Evolutionary conservation across 2,888 invertebrate species (phyloP), one percentile per base, ranked within the genome.

Genomic region (Oscheius myriophilus): DNA sequence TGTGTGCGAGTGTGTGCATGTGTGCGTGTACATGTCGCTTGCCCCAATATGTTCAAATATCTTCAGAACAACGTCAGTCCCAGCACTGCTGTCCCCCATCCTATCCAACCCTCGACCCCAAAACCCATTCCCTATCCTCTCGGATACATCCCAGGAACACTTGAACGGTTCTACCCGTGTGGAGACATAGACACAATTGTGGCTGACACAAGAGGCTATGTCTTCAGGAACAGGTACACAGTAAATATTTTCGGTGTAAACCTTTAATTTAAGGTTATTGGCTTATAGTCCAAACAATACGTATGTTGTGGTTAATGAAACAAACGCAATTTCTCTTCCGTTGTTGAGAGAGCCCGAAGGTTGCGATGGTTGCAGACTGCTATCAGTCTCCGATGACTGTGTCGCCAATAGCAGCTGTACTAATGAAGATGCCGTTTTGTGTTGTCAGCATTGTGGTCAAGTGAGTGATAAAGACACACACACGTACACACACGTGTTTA

Each of bases 141-240:
- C 33, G 33, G 33, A 3, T 33, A 33, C 33, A 33, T 33, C 9
- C 33, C 33, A 9, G 33, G 33, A 33, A 33, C 33, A 6, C 33
- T 33, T 9, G 33, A 33, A 33, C 33, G 33, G 4, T 33, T 33
- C 33, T 33, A 33, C 33, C 33, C 33, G 4, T 33, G 33, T 33
- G 33, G 33, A 33, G 33, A 33, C 33, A 33, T 61, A 49, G 61
- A 61, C 12, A 18, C 49, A 4, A 12, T 61, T 1, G 61, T n/a
- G 12, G 49, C 61, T 39, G 61, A 61, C n/a, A 61, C 16, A 14
- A 46, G 61, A 33, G 61, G 61, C 1, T 61, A 61, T 39, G 49
- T 49, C 39, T 61, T 49, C 18, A 23, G 49, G 25, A n/a, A 49
- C 49, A 61, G 61, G 61, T 49, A 1, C 43, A 26, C 39, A 2